A percentile compares a stretch with the other conserved stretches of the same genome.
These are phyloP conservation scores for Paraescarpia echinospica DNA, from an alignment of 1,140 invertebrate genomes.

Conservation along the genomic window DNA sequence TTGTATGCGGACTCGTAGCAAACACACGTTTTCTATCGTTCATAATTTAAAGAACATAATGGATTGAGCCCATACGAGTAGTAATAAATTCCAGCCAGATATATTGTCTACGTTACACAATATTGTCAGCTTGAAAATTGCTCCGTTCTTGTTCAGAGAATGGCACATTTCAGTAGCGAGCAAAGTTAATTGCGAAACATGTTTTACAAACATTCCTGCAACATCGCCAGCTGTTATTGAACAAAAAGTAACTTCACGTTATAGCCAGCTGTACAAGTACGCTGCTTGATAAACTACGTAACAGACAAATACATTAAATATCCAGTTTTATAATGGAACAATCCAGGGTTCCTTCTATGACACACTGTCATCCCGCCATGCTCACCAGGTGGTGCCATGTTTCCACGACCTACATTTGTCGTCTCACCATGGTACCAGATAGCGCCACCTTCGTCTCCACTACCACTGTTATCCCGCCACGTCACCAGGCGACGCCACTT, in stretches of 20 bases:
- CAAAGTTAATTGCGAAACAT: neutral
- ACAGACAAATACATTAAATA: neutral
- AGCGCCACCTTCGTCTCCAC: neutral
- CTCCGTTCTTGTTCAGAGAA: neutral
- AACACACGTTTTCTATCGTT: neutral
- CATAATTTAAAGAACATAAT: neutral
- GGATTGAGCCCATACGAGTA: neutral
- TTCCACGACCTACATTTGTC: neutral
- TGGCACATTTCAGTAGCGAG: neutral
- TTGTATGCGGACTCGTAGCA: too few relatives aligned
- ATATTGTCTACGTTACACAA: neutral
- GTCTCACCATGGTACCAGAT: neutral
- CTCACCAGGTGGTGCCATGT: neutral
- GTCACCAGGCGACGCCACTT: too few relatives aligned
- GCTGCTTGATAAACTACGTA: neutral
- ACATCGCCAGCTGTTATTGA: neutral
- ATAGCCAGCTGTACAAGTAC: neutral
- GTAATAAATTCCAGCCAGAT: neutral
- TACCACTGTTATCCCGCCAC: neutral
- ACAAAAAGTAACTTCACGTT: neutral
- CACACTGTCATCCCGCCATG: neutral
- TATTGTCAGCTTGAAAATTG: neutral
- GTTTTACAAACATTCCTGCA: neutral
- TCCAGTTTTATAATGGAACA: neutral
- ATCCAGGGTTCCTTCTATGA: neutral